Evolutionary conservation across 2,797 vertebrate species (phyloP), one percentile per base, ranked within the genome.

Genomic region (Galago senegalensis): DNA sequence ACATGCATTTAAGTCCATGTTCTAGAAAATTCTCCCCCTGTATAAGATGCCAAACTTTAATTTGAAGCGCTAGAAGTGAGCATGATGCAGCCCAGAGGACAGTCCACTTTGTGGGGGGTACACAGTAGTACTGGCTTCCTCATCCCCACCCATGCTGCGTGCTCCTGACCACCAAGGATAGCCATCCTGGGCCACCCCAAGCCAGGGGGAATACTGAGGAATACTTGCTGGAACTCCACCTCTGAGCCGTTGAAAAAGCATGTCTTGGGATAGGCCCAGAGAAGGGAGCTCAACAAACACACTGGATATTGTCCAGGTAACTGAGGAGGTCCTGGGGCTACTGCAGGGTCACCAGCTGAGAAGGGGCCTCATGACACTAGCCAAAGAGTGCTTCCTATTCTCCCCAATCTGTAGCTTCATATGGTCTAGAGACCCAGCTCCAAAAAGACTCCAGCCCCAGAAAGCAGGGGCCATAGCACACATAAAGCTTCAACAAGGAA

Each of bases 51-150:
- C 80, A 60, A 1, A 37, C 14, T 40, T 29, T 29, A 17, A 73
- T 53, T n/a, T n/a, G 37, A 46, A 58, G 34, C 3, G 31, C 40
- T 1, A 25, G 12, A 20, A 27, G 6, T 3, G 0, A 8, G 29
- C 7, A 2, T 8, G 11, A 4, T 10, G 17, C 67, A 16, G 20
- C 53, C 46, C 34, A 67, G 18, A 61, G 13, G 56, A 21, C 16
- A 73, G 14, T 1, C 34, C 31, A 0, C 10, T 10, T 29, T 27
- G 70, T 23, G 3, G 8, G 4, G 18, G 70, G 23, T 34, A 20
- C 63, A 7, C 23, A 12, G 49, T 23, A 21, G 29, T 7, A 11
- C 60, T 0, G 21, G 34, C 14, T 31, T 3, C n/a, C 29, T 18
- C 73, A 10, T 14, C 31, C 46, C 27, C 8, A 2, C n/a, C 23